Conservation (phyloP, 2,888 invertebrate species). For the Tromatobia lineatoria region DNA sequence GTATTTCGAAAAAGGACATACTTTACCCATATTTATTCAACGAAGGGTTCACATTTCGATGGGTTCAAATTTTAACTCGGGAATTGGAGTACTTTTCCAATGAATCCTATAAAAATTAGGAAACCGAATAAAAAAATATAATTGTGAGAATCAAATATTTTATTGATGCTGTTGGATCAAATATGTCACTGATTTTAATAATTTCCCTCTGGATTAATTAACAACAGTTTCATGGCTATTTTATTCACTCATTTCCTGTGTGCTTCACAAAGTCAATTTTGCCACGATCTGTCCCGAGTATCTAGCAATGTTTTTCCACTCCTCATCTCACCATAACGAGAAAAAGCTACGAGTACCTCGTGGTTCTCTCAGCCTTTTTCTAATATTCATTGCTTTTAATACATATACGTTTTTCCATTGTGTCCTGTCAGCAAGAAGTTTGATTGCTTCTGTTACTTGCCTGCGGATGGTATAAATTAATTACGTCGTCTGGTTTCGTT, state of each 20-base stretch:
- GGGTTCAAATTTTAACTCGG: too few relatives aligned
- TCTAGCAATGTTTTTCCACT: constrained; percentile 51
- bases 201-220: too few relatives aligned
- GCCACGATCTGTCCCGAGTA: constrained; percentile 30
- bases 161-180: too few relatives aligned
- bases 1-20: too few relatives aligned
- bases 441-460: constrained; percentile 40
- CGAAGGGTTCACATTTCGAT: too few relatives aligned
- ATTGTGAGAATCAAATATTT: too few relatives aligned
- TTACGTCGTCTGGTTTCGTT: background rate
- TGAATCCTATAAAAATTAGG: too few relatives aligned
- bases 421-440: constrained; percentile 7
- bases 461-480: background rate
- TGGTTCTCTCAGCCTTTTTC: constrained; percentile 9
- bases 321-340: constrained; percentile 48
- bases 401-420: constrained; percentile 17
- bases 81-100: too few relatives aligned
- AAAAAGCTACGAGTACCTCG: constrained; percentile 10
- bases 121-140: too few relatives aligned
- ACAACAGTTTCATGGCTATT: background rate
- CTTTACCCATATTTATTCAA: too few relatives aligned
- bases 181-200: too few relatives aligned
- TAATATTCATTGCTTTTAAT: constrained; percentile 43
- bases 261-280: constrained; percentile 44
- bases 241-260: constrained; percentile 58